A percentile compares a stretch with the other conserved stretches of the same genome.
These are phyloP conservation scores for Ceyx cyanopectus DNA, from an alignment of 2,113 vertebrate genomes.

Conservation along the genomic window DNA sequence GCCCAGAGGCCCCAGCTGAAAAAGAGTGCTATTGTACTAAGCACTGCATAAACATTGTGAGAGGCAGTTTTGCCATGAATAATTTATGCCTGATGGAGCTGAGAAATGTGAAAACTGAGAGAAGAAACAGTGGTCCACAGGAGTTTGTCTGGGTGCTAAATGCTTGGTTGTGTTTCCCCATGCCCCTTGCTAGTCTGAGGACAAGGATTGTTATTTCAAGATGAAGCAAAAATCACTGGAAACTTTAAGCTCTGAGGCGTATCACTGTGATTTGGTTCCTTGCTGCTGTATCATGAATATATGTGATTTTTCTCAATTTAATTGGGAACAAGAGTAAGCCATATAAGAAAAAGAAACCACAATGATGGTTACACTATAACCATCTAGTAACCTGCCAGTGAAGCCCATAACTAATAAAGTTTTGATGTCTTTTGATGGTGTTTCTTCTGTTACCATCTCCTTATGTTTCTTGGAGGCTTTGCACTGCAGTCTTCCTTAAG, in stretches of 20 bases:
- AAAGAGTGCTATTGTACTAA: constrained; percentile 48
- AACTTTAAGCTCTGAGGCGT: not conserved
- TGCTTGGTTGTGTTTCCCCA: not conserved
- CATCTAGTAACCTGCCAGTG: not conserved
- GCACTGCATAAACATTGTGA: constrained; percentile 28
- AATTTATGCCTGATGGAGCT: constrained; percentile 31
- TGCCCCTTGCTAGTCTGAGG: not conserved
- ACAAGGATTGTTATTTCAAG: not conserved
- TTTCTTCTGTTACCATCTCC: not conserved
- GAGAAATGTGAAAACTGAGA: constrained; percentile 33
- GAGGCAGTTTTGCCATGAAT: constrained; percentile 44
- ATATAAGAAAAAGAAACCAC: not conserved
- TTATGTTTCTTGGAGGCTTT: not conserved
- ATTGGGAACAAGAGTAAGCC: not conserved
- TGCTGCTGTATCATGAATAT: not conserved
- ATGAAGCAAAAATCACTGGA: not conserved
- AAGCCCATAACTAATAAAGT: not conserved
- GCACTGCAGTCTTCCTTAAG: not conserved
- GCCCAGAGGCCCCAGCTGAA: constrained; percentile 19
- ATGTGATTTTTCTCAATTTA: not conserved
- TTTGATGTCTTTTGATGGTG: not conserved
- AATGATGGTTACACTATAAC: not conserved
- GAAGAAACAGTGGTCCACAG: not conserved
- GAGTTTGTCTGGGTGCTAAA: not conserved
- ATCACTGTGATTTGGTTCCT: not conserved